phyloP scores from a whole-genome alignment of 2,888 invertebrate genomes.

The Abrostola triplasia region DNA sequence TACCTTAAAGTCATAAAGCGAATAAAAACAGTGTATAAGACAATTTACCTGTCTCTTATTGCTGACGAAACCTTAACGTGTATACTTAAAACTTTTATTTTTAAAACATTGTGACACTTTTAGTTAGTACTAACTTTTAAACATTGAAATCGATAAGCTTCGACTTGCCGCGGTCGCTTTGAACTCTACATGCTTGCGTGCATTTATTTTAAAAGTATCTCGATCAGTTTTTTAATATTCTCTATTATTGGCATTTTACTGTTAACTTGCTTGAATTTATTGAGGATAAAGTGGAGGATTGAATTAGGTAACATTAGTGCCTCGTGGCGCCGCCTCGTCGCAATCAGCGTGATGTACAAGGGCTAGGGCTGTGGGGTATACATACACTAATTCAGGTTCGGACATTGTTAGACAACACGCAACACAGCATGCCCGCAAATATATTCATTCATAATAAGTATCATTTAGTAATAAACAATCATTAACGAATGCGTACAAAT shows the following conservation, averaged over 20 bases:
- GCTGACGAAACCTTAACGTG: background rate
- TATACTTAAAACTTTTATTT: background rate
- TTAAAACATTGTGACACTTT: slow-evolving; percentile 32
- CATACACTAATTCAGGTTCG: background rate
- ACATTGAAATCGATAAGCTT: slow-evolving; percentile 41
- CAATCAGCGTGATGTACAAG: background rate
- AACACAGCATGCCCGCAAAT: no score
- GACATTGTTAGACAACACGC: no score
- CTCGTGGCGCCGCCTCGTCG: slow-evolving; percentile 20
- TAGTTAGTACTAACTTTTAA: slow-evolving; percentile 15
- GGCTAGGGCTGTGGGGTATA: slow-evolving; percentile 18
- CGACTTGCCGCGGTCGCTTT: slow-evolving; percentile 22
- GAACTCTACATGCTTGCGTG: slow-evolving; percentile 23
- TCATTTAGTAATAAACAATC: no score
- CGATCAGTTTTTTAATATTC: slow-evolving; percentile 42
- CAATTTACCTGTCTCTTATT: background rate
- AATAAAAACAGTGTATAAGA: background rate
- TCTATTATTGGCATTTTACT: slow-evolving; percentile 22
- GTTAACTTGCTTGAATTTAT: slow-evolving; percentile 20
- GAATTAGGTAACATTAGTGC: slow-evolving; percentile 30
- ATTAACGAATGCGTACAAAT: no score
- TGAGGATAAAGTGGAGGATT: slow-evolving; percentile 34
- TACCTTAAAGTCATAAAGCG: no score
- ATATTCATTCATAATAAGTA: no score
- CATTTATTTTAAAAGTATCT: slow-evolving; percentile 38